A percentile compares a stretch with the other conserved stretches of the same genome.
Conservation (phyloP, 2,888 invertebrate genomes). For the Cosmia trapezina region DNA sequence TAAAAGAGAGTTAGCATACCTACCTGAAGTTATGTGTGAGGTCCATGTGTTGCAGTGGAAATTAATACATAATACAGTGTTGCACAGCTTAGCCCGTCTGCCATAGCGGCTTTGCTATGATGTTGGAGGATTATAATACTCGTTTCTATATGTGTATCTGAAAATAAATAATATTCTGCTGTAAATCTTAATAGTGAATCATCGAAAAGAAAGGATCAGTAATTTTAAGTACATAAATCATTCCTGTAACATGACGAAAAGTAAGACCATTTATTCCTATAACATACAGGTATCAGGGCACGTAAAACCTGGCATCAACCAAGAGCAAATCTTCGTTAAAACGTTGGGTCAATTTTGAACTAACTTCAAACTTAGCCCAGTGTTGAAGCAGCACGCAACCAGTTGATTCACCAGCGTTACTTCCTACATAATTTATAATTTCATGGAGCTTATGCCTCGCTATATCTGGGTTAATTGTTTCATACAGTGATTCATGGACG, state of each 20-base stretch:
- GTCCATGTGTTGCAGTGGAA: neutral
- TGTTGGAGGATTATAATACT: no score
- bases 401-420: slow-evolving; percentile 78
- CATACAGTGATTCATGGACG: slow-evolving; percentile 74
- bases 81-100: neutral
- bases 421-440: slow-evolving; percentile 88
- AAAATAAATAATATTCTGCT: no score
- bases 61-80: neutral
- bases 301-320: neutral
- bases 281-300: no score
- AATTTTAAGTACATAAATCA: no score
- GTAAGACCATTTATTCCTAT: no score
- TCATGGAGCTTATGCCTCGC: slow-evolving; percentile 77
- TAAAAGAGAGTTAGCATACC: neutral
- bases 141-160: no score
- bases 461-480: slow-evolving; percentile 83
- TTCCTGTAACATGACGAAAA: no score
- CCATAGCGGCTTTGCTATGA: no score
- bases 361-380: slow-evolving; percentile 43
- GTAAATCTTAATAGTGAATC: no score
- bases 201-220: no score
- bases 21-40: neutral
- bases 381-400: slow-evolving; percentile 71
- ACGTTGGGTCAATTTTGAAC: neutral
- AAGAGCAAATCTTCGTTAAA: neutral